Base-by-base conservation (phyloP, 2,888 invertebrate species). In the Silvanus unidentatus region DNA sequence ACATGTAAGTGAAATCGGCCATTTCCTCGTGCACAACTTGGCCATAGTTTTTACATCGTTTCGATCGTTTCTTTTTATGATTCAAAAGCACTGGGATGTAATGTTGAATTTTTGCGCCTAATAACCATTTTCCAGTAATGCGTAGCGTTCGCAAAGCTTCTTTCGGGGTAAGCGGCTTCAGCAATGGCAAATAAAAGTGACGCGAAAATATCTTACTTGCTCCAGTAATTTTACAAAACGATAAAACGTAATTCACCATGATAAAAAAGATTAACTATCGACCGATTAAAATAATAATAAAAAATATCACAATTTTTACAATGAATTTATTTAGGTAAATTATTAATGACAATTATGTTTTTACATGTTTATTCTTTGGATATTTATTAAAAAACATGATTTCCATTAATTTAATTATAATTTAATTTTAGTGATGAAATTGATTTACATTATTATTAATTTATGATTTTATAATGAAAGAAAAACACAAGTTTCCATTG, bases 161-260 rank as follows among this genome's bases (percentile, higher is more conserved):
- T 13, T 86, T 86, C 10, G 88, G 88, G 36, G 88, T 87, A 50
- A 88, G 82, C 1, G 88, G 88, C 41, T 87, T 86, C 44, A 89
- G 75, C 36, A 90, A 75, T 14, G 90, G 89, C 63, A 89, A 84
- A 68, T 89, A 89, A 71, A 88, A 87, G 40, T 88, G 86, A 66
- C 87, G 84, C 28, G 86, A 87, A 63, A 89, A 79, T 61, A 86
- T 86, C 57, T 84, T 78, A 71, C 87, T 86, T 65, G 82, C 84
- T 55, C 87, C 88, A 47, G 88, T 89, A 58, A 89, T 88, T 71
- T 87, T 82, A 72, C 89, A 89, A 71, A 82, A 88, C 59, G 70
- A 70, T 45, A 72, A 52, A 53, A 71, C 67, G 59, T 70, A 72
- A 58, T 71, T 71, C 60, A 72, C 70, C 66, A 66, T 66, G 43